Evolutionary conservation across 2,113 vertebrate species (phyloP).

Genomic region (Helogale parvula): DNA sequence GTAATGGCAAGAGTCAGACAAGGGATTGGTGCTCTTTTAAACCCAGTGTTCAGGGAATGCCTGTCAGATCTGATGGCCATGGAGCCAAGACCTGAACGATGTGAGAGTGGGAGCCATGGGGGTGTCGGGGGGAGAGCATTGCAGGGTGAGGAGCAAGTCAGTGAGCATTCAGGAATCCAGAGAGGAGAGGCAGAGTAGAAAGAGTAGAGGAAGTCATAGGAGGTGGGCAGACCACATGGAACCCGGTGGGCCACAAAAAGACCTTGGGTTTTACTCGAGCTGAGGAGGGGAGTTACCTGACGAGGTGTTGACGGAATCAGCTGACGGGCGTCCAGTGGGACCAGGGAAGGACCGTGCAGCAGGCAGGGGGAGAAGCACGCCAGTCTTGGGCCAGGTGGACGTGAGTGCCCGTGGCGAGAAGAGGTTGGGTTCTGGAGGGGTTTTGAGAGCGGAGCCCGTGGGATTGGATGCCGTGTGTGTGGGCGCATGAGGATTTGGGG

Average conservation of each 20-base stretch:
- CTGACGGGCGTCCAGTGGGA: rapidly evolving
- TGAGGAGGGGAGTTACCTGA: neutral
- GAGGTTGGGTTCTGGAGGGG: neutral
- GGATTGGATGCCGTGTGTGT: too few relatives aligned
- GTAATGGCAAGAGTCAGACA: neutral
- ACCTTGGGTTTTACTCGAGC: neutral
- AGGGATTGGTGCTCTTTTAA: neutral
- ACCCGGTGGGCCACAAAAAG: rapidly evolving
- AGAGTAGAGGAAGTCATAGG: neutral
- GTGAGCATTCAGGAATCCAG: rapidly evolving
- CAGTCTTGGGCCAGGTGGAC: neutral
- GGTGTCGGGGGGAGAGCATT: neutral
- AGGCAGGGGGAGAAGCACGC: rapidly evolving
- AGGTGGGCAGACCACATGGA: rapidly evolving
- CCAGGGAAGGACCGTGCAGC: neutral
- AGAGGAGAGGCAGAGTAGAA: neutral
- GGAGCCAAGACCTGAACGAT: neutral
- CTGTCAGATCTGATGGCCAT: neutral
- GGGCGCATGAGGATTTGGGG: neutral
- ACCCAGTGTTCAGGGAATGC: neutral
- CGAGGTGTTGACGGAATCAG: too few relatives aligned
- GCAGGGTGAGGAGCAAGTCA: rapidly evolving
- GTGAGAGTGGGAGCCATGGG: neutral
- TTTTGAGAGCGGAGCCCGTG: neutral
- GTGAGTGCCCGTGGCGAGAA: rapidly evolving